Conservation (phyloP, 2,797 vertebrate species). For the Eulemur coronatus region DNA sequence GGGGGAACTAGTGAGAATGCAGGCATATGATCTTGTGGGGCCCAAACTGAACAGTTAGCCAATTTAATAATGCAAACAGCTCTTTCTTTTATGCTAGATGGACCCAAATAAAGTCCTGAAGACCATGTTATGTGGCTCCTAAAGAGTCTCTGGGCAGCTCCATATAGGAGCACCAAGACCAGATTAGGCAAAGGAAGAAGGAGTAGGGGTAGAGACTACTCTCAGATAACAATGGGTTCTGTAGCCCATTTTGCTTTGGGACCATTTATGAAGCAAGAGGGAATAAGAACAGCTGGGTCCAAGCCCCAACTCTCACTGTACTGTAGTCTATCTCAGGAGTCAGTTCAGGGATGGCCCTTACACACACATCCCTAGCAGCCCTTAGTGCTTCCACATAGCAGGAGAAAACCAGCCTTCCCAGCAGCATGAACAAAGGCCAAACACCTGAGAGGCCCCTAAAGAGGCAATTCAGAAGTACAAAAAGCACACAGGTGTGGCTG, state of each 20-base stretch:
- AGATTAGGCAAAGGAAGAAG: not conserved
- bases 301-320: not conserved
- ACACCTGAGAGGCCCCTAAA: not conserved
- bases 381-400: conserved; percentile 44
- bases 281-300: not conserved
- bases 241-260: not conserved
- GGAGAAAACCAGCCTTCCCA: conserved; percentile 43
- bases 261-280: not conserved
- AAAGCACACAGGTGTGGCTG: not conserved
- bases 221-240: not conserved
- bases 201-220: not conserved
- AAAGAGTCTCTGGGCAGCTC: not conserved
- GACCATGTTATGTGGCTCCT: not conserved
- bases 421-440: conserved; percentile 35
- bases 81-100: conserved; percentile 1
- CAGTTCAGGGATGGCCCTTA: not conserved
- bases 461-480: not conserved
- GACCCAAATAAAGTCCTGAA: not conserved
- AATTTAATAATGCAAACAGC: not conserved
- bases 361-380: not conserved
- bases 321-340: conserved; percentile 38
- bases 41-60: not conserved
- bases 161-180: not conserved
- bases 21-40: not conserved
- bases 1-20: not conserved